Percentiles rank a stretch among this genome's conserved stretches.
phyloP scores from a whole-genome alignment of 1,140 invertebrate genomes.

The Drosophila quadrilineata region DNA sequence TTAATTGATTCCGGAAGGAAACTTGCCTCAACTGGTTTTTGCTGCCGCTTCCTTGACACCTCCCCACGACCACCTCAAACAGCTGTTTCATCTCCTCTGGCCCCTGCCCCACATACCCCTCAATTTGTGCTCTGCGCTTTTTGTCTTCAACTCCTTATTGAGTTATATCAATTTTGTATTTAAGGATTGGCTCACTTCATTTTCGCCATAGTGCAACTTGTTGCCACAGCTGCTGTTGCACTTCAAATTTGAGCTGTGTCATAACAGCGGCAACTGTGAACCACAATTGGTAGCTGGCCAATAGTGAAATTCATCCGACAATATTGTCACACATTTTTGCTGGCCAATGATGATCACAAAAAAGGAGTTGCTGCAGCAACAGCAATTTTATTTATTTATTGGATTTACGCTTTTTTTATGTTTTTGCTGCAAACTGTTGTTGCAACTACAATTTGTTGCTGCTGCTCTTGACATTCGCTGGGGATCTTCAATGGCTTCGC shows the following conservation, averaged over 20 bases:
- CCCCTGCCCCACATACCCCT: too few species aligned
- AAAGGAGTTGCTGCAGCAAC: neutral
- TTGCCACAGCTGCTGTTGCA: neutral
- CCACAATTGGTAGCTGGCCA: too few species aligned
- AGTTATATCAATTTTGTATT: constrained; percentile 1
- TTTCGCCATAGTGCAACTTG: constrained; percentile 9
- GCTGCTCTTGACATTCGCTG: constrained; percentile 43
- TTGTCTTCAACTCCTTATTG: too few species aligned
- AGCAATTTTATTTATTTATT: constrained; percentile 12
- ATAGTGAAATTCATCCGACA: constrained; percentile 27
- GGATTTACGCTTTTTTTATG: neutral
- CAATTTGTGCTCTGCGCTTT: constrained; percentile 10
- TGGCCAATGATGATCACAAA: constrained; percentile 34
- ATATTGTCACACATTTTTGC: constrained; percentile 36
- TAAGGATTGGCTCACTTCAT: too few species aligned
- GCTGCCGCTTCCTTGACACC: constrained; percentile 11
- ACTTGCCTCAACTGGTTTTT: constrained; percentile 71
- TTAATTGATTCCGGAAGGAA: constrained; percentile 78
- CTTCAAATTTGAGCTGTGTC: constrained; percentile 54
- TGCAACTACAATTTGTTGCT: too few species aligned
- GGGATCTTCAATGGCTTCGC: constrained; percentile 9
- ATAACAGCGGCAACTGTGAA: constrained; percentile 56
- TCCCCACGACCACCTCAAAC: too few species aligned
- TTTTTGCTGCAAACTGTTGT: constrained; percentile 8
- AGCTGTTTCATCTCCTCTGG: too few species aligned